Base-by-base conservation (phyloP, 2,113 vertebrate species). In the Sylvicapra grimmia region DNA sequence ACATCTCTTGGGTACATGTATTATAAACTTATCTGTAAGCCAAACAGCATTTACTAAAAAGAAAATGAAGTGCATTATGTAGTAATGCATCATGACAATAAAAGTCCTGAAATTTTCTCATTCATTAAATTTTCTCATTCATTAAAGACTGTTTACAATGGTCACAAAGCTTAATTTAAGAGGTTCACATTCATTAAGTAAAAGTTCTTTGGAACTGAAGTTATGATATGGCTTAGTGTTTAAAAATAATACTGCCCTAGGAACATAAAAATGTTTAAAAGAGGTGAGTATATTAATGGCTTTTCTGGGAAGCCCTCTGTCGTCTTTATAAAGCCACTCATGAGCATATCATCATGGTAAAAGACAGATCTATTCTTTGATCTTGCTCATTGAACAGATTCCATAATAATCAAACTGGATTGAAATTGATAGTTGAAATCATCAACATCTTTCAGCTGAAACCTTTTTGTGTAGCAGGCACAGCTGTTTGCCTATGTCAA, bases 41-140 rank as follows among this genome's bases (percentile, higher is more conserved):
- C n/a, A 97, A 96, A 44, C 31, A 85, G 58, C 6, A 86, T 93
- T 94, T 90, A 85, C 51, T 94, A 97, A 96, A 97, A 97, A 94
- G 93, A 94, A 94, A 97, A 95, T 77, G 51, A 94, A 94, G 59
- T 18, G 59, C 12, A 83, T 93, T 88, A 83, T 15, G 49, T 82
- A 97, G 44, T 86, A 86, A 61, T 9, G 29, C 63, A 18, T 59
- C 14, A 88, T 84, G 29, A 95, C 49, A 95, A 72, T 63, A n/a
- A 56, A 96, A 92, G 15, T 68, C 36, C n/a, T 96, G 47, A 87
- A 95, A 96, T 96, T 93, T 49, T 86, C 27, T 86, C 85, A 84
- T 29, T 90, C 36, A 36, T 68, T 88, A 82, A 84, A 59, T 75
- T 88, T 96, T 97, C 31, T 21, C 93, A 94, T 83, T 92, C 59